Conservation (phyloP, 2,888 invertebrate genomes). For the Sinodicranocentrus sp. region DNA sequence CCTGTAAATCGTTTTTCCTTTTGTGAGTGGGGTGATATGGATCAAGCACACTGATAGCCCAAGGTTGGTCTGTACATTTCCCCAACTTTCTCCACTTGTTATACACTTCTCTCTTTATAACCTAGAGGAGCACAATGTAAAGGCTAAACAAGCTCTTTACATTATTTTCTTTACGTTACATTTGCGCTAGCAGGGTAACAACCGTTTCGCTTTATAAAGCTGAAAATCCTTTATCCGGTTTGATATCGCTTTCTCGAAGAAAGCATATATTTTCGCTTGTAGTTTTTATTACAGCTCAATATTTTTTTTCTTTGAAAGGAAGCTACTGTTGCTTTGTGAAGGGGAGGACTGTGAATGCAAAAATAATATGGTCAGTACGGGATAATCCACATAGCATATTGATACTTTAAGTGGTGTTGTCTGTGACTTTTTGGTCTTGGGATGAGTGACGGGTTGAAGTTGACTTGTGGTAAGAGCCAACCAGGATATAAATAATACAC, state of each 20-base stretch:
- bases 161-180: slow-evolving; percentile 32
- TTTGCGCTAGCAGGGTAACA: not conserved
- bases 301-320: not conserved
- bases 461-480: not conserved
- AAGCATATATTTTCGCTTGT: not conserved
- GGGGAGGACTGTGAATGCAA: not conserved
- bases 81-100: not conserved
- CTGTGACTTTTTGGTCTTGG: slow-evolving; percentile 17
- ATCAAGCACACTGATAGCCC: slow-evolving; percentile 4
- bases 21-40: slow-evolving; percentile 43
- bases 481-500: not conserved
- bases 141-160: slow-evolving; percentile 20
- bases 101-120: not conserved
- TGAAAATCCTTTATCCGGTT: too few species aligned
- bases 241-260: too few species aligned
- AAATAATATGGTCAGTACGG: slow-evolving; percentile 26
- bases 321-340: slow-evolving; percentile 3
- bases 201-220: too few species aligned
- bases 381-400: slow-evolving; percentile 5
- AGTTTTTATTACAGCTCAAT: slow-evolving; percentile 4
- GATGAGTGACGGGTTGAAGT: slow-evolving; percentile 7
- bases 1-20: slow-evolving; percentile 3
- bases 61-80: slow-evolving; percentile 21
- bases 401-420: slow-evolving; percentile 27
- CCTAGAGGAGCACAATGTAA: not conserved